These are phyloP conservation scores for Pachycephus smyrnensis DNA, from an alignment of 2,888 invertebrate genomes.

Conservation along the genomic window DNA sequence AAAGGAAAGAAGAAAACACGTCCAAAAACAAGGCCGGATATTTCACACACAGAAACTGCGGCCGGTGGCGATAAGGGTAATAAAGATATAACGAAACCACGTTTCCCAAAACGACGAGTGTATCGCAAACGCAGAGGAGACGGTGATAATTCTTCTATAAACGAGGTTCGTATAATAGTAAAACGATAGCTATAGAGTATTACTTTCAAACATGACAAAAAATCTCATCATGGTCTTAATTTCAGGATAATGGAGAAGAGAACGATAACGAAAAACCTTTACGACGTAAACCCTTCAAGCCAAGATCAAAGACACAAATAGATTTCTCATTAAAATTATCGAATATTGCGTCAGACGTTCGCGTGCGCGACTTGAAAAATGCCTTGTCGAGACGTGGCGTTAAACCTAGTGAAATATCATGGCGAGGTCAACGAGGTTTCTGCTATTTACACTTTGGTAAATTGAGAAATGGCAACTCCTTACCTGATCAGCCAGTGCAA, in stretches of 20 bases:
- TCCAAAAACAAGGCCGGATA: conserved; percentile 21
- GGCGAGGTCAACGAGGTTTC: conserved; percentile 73
- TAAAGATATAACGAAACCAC: conserved; percentile 30
- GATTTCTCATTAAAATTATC: conserved; percentile 76
- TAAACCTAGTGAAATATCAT: conserved; percentile 81
- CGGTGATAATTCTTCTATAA: conserved; percentile 49
- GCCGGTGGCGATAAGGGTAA: conserved; percentile 28
- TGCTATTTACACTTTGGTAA: conserved; percentile 83
- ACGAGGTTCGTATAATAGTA: conserved; percentile 38
- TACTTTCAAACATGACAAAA: not conserved
- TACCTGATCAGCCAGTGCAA: conserved; percentile 57
- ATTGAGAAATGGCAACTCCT: conserved; percentile 53
- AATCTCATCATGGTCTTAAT: not conserved
- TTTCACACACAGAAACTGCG: conserved; percentile 11
- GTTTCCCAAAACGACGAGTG: conserved; percentile 34
- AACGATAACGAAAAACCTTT: conserved; percentile 47
- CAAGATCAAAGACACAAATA: conserved; percentile 65
- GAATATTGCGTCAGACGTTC: conserved; percentile 78
- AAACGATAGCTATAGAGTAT: conserved; percentile 3
- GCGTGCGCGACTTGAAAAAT: conserved; percentile 81
- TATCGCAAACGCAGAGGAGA: conserved; percentile 44
- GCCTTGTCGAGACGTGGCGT: conserved; percentile 80
- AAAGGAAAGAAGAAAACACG: conserved; percentile 27
- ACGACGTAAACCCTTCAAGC: conserved; percentile 46
- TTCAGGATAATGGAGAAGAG: conserved; percentile 68